Percentiles rank a stretch among this genome's conserved stretches.
Evolutionary conservation across 1,140 invertebrate genomes (phyloP).

Genomic region (Rhagoletis zephyria): DNA sequence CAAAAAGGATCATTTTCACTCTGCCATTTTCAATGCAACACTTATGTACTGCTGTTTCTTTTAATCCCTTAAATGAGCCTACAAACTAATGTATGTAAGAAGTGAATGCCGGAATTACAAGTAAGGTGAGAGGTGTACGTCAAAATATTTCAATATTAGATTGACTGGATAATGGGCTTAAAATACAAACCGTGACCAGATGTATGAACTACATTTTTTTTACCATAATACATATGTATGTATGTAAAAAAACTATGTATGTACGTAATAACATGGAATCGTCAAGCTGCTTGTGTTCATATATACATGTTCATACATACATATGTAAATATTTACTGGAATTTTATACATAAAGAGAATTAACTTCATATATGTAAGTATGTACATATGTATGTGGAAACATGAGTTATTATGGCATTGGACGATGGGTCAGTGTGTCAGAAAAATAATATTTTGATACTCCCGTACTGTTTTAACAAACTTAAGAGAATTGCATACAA

Average conservation of each 20-base stretch:
- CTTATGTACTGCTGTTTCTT: neutral
- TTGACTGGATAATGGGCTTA: conserved; percentile 40
- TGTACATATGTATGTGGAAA: neutral
- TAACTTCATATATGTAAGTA: too few species aligned
- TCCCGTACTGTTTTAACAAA: neutral
- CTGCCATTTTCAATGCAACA: conserved; percentile 29
- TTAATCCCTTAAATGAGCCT: conserved; percentile 41
- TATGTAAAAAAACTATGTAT: neutral
- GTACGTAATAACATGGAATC: neutral
- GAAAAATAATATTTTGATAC: conserved; percentile 24
- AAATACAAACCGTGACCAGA: conserved; percentile 8
- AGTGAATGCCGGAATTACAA: neutral
- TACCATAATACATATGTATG: neutral
- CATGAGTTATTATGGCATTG: neutral
- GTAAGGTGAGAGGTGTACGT: neutral
- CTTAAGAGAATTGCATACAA: neutral
- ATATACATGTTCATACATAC: neutral
- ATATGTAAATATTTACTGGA: neutral
- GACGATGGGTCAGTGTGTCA: conserved; percentile 59
- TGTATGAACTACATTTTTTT: conserved; percentile 8
- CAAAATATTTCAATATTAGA: conserved; percentile 55
- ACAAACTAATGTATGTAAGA: neutral
- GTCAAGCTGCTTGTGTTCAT: neutral
- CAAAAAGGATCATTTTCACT: conserved; percentile 42
- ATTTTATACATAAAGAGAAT: too few species aligned